These are phyloP conservation scores for Paramormyrops kingsleyae DNA, from an alignment of 2,113 vertebrate genomes.

Conservation along the genomic window DNA sequence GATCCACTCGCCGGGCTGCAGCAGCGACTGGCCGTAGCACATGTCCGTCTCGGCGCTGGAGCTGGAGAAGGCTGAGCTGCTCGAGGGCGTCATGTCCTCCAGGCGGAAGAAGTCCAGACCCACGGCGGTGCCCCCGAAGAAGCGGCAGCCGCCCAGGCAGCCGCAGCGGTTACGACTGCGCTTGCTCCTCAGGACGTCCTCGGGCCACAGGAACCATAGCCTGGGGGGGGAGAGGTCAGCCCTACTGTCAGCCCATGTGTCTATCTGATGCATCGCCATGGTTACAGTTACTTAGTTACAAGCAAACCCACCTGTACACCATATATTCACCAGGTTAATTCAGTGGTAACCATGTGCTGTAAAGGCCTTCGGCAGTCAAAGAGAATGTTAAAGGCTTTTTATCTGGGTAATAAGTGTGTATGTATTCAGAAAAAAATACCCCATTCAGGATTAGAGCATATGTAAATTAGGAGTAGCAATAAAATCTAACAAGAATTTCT, in stretches of 20 bases:
- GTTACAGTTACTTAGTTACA: neutral
- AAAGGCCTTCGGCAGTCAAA: neutral
- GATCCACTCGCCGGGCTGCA: slow-evolving; percentile 93
- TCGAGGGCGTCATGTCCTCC: slow-evolving; percentile 87
- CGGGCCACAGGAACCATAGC: slow-evolving; percentile 96
- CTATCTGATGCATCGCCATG: neutral
- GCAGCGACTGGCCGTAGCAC: slow-evolving; percentile 90
- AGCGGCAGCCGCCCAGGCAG: slow-evolving; percentile 90
- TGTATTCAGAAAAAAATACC: neutral
- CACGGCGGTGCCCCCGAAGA: slow-evolving; percentile 79
- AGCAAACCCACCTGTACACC: neutral
- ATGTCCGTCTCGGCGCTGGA: slow-evolving; percentile 75
- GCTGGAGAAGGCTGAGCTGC: slow-evolving; percentile 84
- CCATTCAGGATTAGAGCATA: neutral
- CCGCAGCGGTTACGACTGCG: slow-evolving; percentile 86
- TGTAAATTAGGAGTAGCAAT: neutral
- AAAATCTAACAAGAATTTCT: neutral
- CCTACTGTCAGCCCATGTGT: neutral
- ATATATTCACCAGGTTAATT: neutral
- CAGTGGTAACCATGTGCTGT: neutral
- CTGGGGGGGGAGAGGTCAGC: slow-evolving; percentile 43
- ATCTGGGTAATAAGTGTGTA: neutral
- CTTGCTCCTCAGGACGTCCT: slow-evolving; percentile 69
- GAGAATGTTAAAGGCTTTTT: neutral
- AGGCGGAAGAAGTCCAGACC: slow-evolving; percentile 89